Evolutionary conservation across 2,113 vertebrate species (phyloP).

Genomic region (Malurus alboscapulatus): DNA sequence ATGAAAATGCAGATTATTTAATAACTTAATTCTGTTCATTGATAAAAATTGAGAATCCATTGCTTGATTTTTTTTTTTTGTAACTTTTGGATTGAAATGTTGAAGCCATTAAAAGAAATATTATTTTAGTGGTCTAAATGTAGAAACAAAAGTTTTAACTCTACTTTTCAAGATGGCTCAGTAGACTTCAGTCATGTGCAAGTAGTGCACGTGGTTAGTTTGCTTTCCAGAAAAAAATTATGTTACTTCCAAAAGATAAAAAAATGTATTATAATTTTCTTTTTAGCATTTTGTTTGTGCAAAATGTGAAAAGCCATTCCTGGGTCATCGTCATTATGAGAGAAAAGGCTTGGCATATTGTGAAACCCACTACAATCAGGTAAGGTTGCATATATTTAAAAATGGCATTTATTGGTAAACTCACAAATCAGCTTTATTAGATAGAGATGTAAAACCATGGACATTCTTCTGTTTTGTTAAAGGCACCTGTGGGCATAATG

Average conservation of each 20-base stretch:
- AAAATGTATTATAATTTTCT: slow-evolving; percentile 32
- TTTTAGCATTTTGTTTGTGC: slow-evolving; percentile 98
- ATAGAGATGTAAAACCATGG: background rate
- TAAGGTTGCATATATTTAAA: slow-evolving; percentile 36
- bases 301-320: slow-evolving; percentile 99
- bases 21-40: background rate
- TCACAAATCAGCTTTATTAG: background rate
- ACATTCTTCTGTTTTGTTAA: background rate
- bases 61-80: background rate
- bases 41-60: background rate
- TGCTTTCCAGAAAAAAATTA: background rate
- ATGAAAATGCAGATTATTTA: background rate
- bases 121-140: background rate
- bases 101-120: background rate
- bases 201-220: background rate
- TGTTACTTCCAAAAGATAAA: background rate
- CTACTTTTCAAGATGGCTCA: background rate
- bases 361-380: slow-evolving; percentile 99
- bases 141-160: background rate
- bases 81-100: background rate
- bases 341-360: slow-evolving; percentile 96
- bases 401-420: background rate
- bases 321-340: slow-evolving; percentile 97
- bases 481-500: background rate
- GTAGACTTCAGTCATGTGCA: background rate